A percentile compares a stretch with the other conserved stretches of the same genome.
These are phyloP conservation scores for Pempheris klunzingeri DNA, from an alignment of 2,797 vertebrate genomes.

Conservation along the genomic window DNA sequence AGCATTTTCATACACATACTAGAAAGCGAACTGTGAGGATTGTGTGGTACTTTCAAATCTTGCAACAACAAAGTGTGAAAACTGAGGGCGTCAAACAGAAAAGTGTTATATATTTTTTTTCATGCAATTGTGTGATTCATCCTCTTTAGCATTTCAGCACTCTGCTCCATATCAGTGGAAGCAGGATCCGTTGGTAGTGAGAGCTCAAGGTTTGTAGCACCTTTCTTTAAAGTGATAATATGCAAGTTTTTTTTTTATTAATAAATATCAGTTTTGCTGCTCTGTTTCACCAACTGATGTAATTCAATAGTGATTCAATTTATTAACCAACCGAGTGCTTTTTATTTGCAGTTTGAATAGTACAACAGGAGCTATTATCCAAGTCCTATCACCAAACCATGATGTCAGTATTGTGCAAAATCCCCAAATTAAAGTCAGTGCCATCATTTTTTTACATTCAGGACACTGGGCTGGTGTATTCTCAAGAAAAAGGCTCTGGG, in stretches of 20 bases:
- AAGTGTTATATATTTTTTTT: constrained; percentile 68
- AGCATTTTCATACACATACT: constrained; percentile 35
- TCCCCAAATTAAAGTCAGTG: neutral
- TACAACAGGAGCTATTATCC: neutral
- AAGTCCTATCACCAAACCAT: neutral
- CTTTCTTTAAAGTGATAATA: constrained; percentile 48
- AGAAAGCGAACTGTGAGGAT: constrained; percentile 45
- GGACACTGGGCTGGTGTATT: neutral
- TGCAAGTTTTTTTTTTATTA: constrained; percentile 27
- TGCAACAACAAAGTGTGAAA: constrained; percentile 74
- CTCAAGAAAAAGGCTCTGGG: neutral
- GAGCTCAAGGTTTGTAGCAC: constrained; percentile 68
- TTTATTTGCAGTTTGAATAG: neutral
- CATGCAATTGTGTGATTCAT: constrained; percentile 70
- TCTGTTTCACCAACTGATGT: constrained; percentile 14
- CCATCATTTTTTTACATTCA: neutral
- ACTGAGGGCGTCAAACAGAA: constrained; percentile 69
- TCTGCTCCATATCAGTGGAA: constrained; percentile 32
- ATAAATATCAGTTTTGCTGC: constrained; percentile 28
- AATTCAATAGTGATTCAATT: constrained; percentile 13
- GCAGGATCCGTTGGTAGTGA: constrained; percentile 44
- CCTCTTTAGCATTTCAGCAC: constrained; percentile 52
- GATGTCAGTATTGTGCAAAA: neutral
- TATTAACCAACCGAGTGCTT: neutral
- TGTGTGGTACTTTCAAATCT: constrained; percentile 59